Conservation (phyloP, 2,888 invertebrate species). For the Ethmia dodecea region DNA sequence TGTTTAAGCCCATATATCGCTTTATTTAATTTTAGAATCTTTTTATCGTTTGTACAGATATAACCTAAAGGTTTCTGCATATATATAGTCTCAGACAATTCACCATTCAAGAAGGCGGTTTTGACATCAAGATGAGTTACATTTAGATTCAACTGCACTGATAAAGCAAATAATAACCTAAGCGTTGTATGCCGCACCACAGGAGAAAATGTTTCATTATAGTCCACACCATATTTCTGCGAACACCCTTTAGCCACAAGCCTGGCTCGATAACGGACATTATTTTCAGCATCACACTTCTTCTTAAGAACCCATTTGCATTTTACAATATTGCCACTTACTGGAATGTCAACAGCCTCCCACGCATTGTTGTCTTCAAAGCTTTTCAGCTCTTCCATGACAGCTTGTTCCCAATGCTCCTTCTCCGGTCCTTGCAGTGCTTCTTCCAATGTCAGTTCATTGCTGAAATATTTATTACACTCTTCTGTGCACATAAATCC, state of each 20-base stretch:
- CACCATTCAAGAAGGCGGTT: slow-evolving; percentile 3
- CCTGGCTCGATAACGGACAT: neutral
- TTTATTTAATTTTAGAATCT: slow-evolving; percentile 13
- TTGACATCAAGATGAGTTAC: slow-evolving; percentile 15
- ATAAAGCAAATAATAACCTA: slow-evolving; percentile 14
- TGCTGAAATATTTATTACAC: neutral
- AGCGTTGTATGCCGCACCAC: slow-evolving; percentile 16
- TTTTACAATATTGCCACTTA: slow-evolving; percentile 1
- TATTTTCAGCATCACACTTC: neutral
- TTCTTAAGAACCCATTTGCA: no score
- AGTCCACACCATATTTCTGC: slow-evolving; percentile 15
- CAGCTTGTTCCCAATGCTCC: slow-evolving; percentile 8
- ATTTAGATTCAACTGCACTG: slow-evolving; percentile 11
- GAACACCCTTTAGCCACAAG: slow-evolving; percentile 10
- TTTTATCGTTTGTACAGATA: slow-evolving; percentile 1
- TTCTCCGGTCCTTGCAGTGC: slow-evolving; percentile 9
- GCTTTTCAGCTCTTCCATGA: slow-evolving; percentile 10
- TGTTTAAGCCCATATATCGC: slow-evolving; percentile 16
- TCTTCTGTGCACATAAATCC: slow-evolving; percentile 8
- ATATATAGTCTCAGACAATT: neutral
- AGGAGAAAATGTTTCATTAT: slow-evolving; percentile 16
- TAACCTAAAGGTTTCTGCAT: slow-evolving; percentile 2
- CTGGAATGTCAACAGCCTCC: slow-evolving; percentile 5
- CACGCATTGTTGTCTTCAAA: slow-evolving; percentile 12
- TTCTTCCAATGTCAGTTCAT: neutral